Evolutionary conservation across 2,113 vertebrate species (phyloP).

Genomic region (Sprattus sprattus): DNA sequence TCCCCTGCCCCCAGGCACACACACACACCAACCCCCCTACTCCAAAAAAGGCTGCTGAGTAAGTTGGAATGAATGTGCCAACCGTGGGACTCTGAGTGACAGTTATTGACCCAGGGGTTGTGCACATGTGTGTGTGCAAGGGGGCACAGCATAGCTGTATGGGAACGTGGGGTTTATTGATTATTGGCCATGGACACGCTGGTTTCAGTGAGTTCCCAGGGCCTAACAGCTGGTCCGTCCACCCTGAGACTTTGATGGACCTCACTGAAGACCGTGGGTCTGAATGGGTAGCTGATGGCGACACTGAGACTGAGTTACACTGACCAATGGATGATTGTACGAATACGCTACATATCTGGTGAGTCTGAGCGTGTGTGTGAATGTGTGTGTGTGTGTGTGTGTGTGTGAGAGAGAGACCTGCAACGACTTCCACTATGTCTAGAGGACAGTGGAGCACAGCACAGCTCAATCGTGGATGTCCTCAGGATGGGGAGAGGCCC

Average conservation of each 20-base stretch:
- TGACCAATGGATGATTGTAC: neutral
- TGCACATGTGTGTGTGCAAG: slow-evolving; percentile 14
- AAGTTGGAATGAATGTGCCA: slow-evolving; percentile 58
- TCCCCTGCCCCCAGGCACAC: neutral
- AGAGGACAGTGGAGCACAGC: slow-evolving; percentile 25
- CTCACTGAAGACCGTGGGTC: neutral
- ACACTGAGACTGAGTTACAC: neutral
- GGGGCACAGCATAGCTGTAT: slow-evolving; percentile 28
- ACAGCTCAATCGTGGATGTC: slow-evolving; percentile 39
- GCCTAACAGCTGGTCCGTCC: slow-evolving; percentile 44
- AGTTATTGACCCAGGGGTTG: slow-evolving; percentile 66
- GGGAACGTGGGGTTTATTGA: slow-evolving; percentile 38
- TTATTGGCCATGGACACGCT: slow-evolving; percentile 37
- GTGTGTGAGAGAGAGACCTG: neutral
- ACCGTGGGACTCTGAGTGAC: slow-evolving; percentile 66
- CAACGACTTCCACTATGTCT: slow-evolving; percentile 49
- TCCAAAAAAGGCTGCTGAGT: slow-evolving; percentile 63
- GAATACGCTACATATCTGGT: neutral
- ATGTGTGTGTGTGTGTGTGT: neutral
- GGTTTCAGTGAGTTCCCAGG: slow-evolving; percentile 48
- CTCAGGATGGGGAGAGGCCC: slow-evolving; percentile 23
- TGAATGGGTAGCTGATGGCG: neutral
- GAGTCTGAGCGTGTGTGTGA: slow-evolving; percentile 15
- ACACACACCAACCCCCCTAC: neutral
- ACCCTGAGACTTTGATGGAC: neutral